Evolutionary conservation across 2,888 invertebrate species (phyloP).

Genomic region (Endotricha flammealis): DNA sequence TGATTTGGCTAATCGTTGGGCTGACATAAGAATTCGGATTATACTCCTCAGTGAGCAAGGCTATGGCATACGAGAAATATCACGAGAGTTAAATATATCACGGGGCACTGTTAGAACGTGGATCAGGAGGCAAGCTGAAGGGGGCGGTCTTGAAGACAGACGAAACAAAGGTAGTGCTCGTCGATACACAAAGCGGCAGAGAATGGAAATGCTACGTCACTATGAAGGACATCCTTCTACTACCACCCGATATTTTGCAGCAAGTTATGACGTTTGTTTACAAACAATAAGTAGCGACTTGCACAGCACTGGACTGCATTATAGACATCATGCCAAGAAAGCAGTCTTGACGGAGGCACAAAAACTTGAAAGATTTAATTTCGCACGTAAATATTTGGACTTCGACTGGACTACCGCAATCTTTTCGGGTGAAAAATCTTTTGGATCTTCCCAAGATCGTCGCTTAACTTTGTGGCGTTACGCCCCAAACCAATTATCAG

Average conservation of each 20-base stretch:
- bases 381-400: no score
- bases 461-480: no score
- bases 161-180: conserved; percentile 6
- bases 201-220: conserved; percentile 6
- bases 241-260: conserved; percentile 7
- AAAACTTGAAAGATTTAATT: conserved; percentile 3
- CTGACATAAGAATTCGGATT: no score
- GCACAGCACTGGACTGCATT: conserved; percentile 4
- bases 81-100: conserved; percentile 4
- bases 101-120: conserved; percentile 5
- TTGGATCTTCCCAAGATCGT: no score
- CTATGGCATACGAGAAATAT: conserved; percentile 3
- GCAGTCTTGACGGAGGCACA: neutral
- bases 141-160: conserved; percentile 3
- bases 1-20: no score
- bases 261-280: conserved; percentile 5
- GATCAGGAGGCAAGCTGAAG: conserved; percentile 6
- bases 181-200: conserved; percentile 8
- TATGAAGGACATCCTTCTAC: conserved; percentile 7
- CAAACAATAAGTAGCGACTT: conserved; percentile 9
- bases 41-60: conserved; percentile 1
- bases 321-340: no score
- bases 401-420: no score
- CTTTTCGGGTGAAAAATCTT: no score
- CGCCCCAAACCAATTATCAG: no score